Evolutionary conservation across 2,888 invertebrate genomes (phyloP), one percentile per base, ranked within the genome.

Genomic region (Alviniconcha strummeri): DNA sequence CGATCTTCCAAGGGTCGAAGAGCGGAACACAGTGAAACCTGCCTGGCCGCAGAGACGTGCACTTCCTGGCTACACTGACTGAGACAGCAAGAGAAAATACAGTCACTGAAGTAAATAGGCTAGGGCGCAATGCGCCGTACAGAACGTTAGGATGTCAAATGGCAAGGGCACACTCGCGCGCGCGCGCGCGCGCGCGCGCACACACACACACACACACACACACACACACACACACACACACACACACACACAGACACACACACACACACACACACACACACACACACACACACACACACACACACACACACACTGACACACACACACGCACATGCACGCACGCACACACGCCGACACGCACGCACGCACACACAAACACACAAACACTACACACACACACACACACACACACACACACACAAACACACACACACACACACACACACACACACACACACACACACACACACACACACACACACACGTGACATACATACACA

Each of bases 201-300:
- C 36, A 36, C 36, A 36, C 36, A 36, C 36, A 36, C 36, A 36
- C 36, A 36, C 36, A 36, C 36, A 36, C 36, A 36, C 36, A 36
- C 36, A 36, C 36, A 36, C 71, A 71, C 71, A n/a, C 64, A 64
- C 64, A 64, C 60, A n/a, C 71, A n/a, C 71, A 71, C 71, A 71
- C 71, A 71, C n/a, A 71, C n/a, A 71, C 71, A 71, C 17, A 71
- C 19, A 71, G 19, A 0, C 5, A 71, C 71, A 71, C n/a, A 71
- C 71, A 71, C n/a, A 71, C 71, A 19, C 71, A 71, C 19, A 71
- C 71, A n/a, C 71, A 71, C n/a, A 71, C 71, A n/a, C 60, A 64
- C 64, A 64, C 64, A 64, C 60, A n/a, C 71, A n/a, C 71, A 71
- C 71, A 71, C 71, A 71, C n/a, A 71, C n/a, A 71, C 71, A 71